Conservation (phyloP, 2,113 vertebrate species). For the Lycaon pictus region DNA sequence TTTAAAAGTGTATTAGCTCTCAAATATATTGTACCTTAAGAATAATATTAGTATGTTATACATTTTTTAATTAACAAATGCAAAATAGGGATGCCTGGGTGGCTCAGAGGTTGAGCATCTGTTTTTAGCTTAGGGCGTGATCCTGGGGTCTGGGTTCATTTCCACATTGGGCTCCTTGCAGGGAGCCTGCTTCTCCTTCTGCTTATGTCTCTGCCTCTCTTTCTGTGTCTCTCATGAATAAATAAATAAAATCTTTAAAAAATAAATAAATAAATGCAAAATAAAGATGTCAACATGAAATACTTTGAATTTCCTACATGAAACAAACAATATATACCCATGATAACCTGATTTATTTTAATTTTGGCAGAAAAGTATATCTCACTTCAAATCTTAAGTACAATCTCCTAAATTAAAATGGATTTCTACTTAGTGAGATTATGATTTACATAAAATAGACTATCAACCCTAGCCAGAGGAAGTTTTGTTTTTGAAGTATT, state of each 20-base stretch:
- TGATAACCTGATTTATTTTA: not conserved
- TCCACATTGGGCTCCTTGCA: no score
- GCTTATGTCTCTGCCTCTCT: no score
- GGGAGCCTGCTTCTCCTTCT: no score
- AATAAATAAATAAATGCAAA: not conserved
- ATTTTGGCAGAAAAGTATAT: not conserved
- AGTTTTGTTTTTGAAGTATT: not conserved
- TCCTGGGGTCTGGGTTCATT: no score
- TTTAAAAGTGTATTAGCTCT: not conserved
- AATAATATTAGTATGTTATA: not conserved
- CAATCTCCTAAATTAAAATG: not conserved
- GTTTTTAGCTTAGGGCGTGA: no score
- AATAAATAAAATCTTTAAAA: not conserved
- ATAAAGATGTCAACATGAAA: not conserved
- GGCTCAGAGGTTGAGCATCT: no score
- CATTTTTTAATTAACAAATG: not conserved
- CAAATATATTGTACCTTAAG: not conserved
- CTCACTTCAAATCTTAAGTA: not conserved
- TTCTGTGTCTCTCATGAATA: no score
- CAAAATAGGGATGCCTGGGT: not conserved
- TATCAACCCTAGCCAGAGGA: not conserved
- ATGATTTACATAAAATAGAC: fast-evolving
- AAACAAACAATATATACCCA: not conserved
- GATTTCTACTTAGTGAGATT: not conserved
- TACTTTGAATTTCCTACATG: not conserved